Conservation (phyloP, 2,888 invertebrate species). For the Sphaerophoria taeniata region DNA sequence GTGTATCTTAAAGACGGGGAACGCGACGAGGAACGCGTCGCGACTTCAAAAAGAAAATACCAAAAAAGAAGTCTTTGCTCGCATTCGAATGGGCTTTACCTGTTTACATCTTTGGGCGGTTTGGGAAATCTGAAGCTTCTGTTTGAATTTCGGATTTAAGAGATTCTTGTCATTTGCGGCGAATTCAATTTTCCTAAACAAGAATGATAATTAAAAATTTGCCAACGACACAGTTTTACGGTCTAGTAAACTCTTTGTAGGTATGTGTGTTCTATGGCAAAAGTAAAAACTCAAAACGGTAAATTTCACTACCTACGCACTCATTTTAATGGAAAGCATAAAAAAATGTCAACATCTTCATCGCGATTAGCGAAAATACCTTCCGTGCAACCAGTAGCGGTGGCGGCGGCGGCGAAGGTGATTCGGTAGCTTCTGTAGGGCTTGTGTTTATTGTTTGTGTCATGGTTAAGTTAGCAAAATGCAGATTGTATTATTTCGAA, state of each 20-base stretch:
- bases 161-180: not conserved
- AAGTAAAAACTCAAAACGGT: no score
- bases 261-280: no score
- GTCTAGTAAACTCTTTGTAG: constrained; percentile 49
- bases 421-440: no score
- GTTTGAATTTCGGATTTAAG: not conserved
- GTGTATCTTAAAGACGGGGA: constrained; percentile 24
- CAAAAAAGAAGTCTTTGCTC: constrained; percentile 32
- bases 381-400: not conserved
- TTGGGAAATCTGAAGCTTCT: not conserved
- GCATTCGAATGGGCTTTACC: constrained; percentile 31
- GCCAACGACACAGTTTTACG: constrained; percentile 55
- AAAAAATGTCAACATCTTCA: constrained; percentile 14
- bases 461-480: not conserved
- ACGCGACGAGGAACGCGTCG: not conserved
- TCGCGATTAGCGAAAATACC: constrained; percentile 7
- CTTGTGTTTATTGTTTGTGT: no score
- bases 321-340: not conserved
- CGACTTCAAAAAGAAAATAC: no score
- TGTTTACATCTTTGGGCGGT: constrained; percentile 11
- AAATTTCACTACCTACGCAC: constrained; percentile 28
- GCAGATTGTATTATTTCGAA: constrained; percentile 5
- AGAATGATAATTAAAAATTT: constrained; percentile 37
- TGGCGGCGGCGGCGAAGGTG: no score
- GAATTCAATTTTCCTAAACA: constrained; percentile 14